Base-by-base conservation (phyloP, 2,113 vertebrate species). In the Anthoscopus minutus region DNA sequence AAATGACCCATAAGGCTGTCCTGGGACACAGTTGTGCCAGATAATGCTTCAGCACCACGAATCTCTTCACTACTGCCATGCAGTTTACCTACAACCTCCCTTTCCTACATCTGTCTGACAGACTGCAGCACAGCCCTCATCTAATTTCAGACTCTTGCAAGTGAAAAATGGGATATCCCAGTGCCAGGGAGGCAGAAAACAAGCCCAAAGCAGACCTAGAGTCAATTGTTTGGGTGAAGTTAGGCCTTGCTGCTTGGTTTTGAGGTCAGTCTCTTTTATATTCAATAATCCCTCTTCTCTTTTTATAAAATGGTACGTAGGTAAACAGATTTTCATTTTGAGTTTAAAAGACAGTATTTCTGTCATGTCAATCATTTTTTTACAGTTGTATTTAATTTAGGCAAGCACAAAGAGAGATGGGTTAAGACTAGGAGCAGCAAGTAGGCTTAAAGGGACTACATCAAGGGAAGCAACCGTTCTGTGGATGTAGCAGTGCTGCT, bases 401-500 rank as follows among this genome's bases (percentile, higher is more conserved):
- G 51, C 27, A 95, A 74, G 83, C 40, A 51, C 15, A n/a, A 84
- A 77, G 35, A 65, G 24, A 81, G 11, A 15, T 21, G 78, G 61
- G 12, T 33, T 85, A 86, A 89, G 38, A 35, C 58, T 56, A 61
- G 60, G 4, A 82, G 38, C 60, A 53, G 40, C 57, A 88, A 76
- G 82, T 51, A 82, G 30, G 20, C 38, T 44, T 44, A 80, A 61
- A 56, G n/a, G 14, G 17, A 64, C 37, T 88, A 71, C 54, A 82
- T 77, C 67, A 85, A 82, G 56, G 73, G 54, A 85, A 93, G 23
- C 22, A 42, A 17, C 37, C 47, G 61, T 51, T 33, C 42, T 24
- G 28, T 93, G 92, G 57, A 93, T 57, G 70, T 93, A 85, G 88
- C 62, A 91, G 79, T 62, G 76, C 87, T 79, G 40, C 61, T 47